Evolutionary conservation across 2,888 invertebrate genomes (phyloP).

Genomic region (Dryadula phaetusa): DNA sequence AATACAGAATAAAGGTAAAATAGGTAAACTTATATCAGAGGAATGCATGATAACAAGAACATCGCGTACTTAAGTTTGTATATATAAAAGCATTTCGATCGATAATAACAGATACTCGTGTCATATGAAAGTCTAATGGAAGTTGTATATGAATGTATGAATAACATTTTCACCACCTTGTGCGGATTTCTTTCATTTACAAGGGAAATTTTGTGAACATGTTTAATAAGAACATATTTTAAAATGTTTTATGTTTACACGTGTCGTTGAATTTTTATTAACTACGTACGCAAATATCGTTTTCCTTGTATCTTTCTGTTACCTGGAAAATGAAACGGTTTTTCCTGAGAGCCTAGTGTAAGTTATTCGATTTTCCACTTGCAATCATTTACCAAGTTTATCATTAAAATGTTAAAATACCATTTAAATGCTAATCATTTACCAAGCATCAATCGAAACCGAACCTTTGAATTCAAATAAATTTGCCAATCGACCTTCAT

Average conservation of each 20-base stretch:
- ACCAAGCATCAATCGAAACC: too few relatives aligned
- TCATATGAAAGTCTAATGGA: background rate
- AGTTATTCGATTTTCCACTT: too few relatives aligned
- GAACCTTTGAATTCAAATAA: background rate
- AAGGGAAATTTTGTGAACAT: background rate
- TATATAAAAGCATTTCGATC: background rate
- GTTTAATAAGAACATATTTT: background rate
- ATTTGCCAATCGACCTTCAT: background rate
- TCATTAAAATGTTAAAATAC: too few relatives aligned
- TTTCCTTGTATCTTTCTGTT: background rate
- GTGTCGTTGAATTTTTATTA: constrained; percentile 1
- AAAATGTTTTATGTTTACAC: constrained; percentile 2
- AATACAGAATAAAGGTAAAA: background rate
- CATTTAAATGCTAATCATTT: too few relatives aligned
- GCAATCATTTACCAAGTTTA: too few relatives aligned
- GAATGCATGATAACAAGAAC: background rate
- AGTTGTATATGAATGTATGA: background rate
- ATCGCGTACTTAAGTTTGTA: background rate
- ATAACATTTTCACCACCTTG: constrained; percentile 6
- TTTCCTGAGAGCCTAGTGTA: too few relatives aligned
- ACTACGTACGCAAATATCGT: background rate
- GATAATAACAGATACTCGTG: constrained; percentile 2
- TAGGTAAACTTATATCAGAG: background rate
- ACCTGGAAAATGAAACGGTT: too few relatives aligned
- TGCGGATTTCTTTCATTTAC: constrained; percentile 16